Base-by-base conservation (phyloP, 1,140 invertebrate genomes). In the Lordiphosa mommai region DNA sequence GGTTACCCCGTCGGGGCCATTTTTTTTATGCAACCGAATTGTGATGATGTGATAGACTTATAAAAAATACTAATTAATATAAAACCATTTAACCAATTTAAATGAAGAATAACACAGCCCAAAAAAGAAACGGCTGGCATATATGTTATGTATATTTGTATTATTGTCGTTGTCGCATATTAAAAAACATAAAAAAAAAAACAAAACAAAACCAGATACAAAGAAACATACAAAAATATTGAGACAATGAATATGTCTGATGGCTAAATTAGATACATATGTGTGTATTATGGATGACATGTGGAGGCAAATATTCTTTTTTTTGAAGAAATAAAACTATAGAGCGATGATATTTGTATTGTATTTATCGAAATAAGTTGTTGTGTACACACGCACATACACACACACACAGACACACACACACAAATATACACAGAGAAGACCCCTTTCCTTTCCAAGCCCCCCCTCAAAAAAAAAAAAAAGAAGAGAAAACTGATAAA, bases 11-110 rank as follows among this genome's bases (percentile, higher is more conserved):
- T 20, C 16, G 12, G 30, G 6, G 13, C 36, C 30, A 29, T 61
- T 67, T 70, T 74, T 82, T 84, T 58, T 55, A 72, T 77, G 77
- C 77, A 82, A 82, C 77, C 72, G 60, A 82, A 82, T 84, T 82
- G 77, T 82, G 77, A 82, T 82, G 77, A 82, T 82, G 77, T 82
- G 77, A 82, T 82, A 82, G 77, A 82, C 77, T 82, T 82, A 82
- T 77, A 82, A 82, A 68, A 70, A 66, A 66, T 66, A 67, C 63
- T 67, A 70, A 70, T 43, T 43, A 53, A 37, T 33, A 40, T 32
- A 65, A 65, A 79, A 79, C 69, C 64, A 79, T 80, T 79, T 72
- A 76, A 82, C 51, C 77, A 67, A 80, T 65, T 74, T 56, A 66
- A 74, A 68, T 47, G 49, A 68, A 69, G 55, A 52, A 66, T 67